Conservation (phyloP, 2,113 vertebrate species). For the Bubalus kerabau region DNA sequence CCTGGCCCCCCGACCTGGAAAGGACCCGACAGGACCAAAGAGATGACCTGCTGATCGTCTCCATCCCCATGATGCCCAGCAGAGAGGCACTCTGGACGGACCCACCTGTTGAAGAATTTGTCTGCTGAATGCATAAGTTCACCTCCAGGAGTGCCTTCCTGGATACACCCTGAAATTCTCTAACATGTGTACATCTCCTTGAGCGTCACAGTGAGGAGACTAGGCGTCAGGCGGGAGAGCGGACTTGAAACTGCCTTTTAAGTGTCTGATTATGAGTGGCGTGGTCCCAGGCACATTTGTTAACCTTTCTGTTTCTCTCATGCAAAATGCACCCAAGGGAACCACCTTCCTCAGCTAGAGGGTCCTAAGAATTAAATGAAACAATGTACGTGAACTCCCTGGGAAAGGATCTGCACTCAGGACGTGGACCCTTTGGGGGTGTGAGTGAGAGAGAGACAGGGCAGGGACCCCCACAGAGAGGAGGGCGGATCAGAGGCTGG, state of each 20-base stretch:
- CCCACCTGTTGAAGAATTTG: not conserved
- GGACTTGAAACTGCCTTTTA: not conserved
- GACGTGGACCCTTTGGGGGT: not conserved
- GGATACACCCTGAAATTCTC: not conserved
- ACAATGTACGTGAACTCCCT: not conserved
- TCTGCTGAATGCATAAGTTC: not conserved
- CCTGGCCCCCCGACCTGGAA: not conserved
- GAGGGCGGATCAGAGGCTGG: not conserved
- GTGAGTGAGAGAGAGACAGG: not conserved
- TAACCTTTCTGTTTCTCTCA: not conserved
- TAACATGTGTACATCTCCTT: too few species aligned
- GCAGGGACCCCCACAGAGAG: not conserved
- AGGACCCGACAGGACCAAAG: not conserved
- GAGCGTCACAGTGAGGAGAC: not conserved
- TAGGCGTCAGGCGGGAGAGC: not conserved
- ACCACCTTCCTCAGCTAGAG: not conserved
- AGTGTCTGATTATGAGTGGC: not conserved
- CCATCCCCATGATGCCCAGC: rapidly evolving
- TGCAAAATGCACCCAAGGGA: not conserved
- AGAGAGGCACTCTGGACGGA: not conserved
- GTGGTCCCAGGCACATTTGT: not conserved
- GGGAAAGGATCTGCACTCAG: not conserved
- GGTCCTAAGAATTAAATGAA: not conserved
- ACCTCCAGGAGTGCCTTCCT: not conserved
- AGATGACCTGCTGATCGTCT: too few species aligned